Conservation (phyloP, 1,140 invertebrate genomes). For the Panagrolaimus sp. region DNA sequence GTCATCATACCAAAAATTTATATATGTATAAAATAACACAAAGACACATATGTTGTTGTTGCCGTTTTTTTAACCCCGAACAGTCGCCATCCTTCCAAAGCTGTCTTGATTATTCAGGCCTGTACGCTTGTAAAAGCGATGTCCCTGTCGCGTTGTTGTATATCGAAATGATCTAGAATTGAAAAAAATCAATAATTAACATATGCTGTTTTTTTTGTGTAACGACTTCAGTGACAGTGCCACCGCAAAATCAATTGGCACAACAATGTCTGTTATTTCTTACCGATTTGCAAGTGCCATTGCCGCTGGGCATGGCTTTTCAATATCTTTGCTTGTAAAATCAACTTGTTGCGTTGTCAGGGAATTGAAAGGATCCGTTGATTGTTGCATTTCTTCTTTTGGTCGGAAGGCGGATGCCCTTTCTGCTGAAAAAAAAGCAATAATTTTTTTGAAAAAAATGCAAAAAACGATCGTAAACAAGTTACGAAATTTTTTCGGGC, state of each 20-base stretch:
- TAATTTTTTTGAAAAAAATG: no score
- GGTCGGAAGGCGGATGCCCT: neutral
- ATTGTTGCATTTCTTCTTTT: neutral
- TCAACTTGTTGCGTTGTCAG: neutral
- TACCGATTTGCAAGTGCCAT: slow-evolving; percentile 1
- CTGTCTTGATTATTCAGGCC: neutral
- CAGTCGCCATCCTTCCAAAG: slow-evolving; percentile 1
- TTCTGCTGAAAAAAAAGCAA: neutral
- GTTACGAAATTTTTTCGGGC: no score
- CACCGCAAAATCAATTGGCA: no score
- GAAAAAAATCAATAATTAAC: no score
- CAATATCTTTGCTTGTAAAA: neutral
- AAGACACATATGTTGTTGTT: no score
- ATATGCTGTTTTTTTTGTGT: no score
- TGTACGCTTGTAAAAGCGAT: slow-evolving; percentile 8
- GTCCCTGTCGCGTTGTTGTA: neutral
- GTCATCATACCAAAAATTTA: no score
- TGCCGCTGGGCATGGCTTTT: slow-evolving; percentile 3
- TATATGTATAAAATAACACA: no score
- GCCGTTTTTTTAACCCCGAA: neutral
- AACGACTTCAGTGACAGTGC: no score
- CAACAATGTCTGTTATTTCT: no score
- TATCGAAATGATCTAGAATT: neutral
- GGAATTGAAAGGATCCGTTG: neutral
- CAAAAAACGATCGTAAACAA: no score